phyloP scores from a whole-genome alignment of 2,888 invertebrate genomes.

The Gonocerus acuteangulatus region DNA sequence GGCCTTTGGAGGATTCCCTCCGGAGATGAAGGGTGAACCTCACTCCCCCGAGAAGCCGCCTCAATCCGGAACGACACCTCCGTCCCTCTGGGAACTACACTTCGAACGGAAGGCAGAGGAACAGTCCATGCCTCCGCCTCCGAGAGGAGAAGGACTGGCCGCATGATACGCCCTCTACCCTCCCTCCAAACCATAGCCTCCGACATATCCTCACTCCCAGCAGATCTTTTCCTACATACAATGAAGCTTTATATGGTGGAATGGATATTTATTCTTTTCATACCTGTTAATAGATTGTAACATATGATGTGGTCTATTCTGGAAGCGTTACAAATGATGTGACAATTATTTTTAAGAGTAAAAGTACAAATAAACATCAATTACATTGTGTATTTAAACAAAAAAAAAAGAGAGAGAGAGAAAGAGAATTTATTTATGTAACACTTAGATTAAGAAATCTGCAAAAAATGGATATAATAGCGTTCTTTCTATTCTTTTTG shows the following conservation, averaged over 20 bases:
- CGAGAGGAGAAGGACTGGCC: slow-evolving; percentile 62
- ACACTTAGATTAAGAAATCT: background rate
- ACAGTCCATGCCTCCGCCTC: slow-evolving; percentile 49
- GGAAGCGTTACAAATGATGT: too few species aligned
- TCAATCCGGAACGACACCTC: slow-evolving; percentile 34
- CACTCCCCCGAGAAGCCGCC: slow-evolving; percentile 37
- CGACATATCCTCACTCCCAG: slow-evolving; percentile 16
- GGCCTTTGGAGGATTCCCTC: slow-evolving; percentile 50
- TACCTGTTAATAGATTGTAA: too few species aligned
- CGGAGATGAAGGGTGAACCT: slow-evolving; percentile 47
- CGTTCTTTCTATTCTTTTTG: background rate
- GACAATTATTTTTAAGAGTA: too few species aligned
- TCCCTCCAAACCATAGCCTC: slow-evolving; percentile 25
- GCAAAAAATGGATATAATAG: too few species aligned
- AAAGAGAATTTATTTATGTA: background rate
- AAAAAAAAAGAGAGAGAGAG: too few species aligned
- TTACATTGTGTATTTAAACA: too few species aligned
- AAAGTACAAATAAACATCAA: too few species aligned
- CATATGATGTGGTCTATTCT: too few species aligned
- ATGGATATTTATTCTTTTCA: too few species aligned
- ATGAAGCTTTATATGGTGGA: too few species aligned
- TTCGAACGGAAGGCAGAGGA: slow-evolving; percentile 45
- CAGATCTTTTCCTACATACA: slow-evolving; percentile 5
- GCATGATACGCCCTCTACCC: slow-evolving; percentile 48
- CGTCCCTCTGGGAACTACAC: slow-evolving; percentile 50